Conservation (phyloP, 2,113 vertebrate genomes). For the Hydrolagus affinis region DNA sequence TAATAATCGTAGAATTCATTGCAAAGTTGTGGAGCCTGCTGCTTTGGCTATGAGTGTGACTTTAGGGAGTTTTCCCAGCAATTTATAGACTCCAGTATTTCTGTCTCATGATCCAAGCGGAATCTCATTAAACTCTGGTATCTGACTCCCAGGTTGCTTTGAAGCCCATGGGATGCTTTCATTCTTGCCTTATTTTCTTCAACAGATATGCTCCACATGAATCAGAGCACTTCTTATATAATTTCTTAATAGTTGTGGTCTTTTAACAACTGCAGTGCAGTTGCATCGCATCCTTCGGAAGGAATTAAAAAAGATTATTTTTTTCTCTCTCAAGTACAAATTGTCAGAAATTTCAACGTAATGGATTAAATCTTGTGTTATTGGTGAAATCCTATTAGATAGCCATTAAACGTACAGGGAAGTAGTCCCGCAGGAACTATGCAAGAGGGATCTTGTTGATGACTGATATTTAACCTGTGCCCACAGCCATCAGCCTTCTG, state of each 20-base stretch:
- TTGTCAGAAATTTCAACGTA: not conserved
- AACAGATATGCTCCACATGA: not conserved
- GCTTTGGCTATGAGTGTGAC: not conserved
- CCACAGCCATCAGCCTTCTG: conserved; percentile 33
- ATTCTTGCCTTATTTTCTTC: not conserved
- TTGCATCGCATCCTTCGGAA: not conserved
- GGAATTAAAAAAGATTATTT: not conserved
- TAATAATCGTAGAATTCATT: not conserved
- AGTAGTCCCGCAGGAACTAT: conserved; percentile 40
- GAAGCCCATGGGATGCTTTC: not conserved
- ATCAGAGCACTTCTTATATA: not conserved
- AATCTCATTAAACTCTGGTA: not conserved
- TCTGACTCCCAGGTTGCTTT: not conserved
- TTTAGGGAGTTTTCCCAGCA: not conserved
- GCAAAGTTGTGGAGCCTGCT: not conserved
- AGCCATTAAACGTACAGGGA: conserved; percentile 36
- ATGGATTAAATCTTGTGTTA: conserved; percentile 34
- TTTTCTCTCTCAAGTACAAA: not conserved
- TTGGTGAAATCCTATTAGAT: conserved; percentile 41
- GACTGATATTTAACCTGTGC: conserved; percentile 57
- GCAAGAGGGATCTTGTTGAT: conserved; percentile 34
- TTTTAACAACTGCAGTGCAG: not conserved
- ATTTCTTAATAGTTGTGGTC: not conserved
- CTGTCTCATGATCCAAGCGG: not conserved
- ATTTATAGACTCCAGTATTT: not conserved